These are phyloP conservation scores for Podarcis muralis DNA, from an alignment of 2,113 vertebrate species.

Conservation along the genomic window DNA sequence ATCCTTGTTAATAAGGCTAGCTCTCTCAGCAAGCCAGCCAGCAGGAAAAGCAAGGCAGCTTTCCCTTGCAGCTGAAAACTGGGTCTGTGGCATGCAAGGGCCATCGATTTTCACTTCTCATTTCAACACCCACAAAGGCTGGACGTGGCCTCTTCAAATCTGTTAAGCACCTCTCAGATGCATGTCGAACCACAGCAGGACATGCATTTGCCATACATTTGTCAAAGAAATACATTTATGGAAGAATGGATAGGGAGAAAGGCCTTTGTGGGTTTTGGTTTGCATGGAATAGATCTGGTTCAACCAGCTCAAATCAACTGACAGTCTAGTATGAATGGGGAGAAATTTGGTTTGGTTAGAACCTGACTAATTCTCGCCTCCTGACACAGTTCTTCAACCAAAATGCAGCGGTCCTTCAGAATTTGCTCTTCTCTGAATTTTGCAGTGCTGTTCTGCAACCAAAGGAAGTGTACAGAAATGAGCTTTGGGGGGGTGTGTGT, in stretches of 20 bases:
- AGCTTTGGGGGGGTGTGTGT: no score
- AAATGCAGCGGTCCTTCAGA: no score
- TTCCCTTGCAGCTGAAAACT: not conserved
- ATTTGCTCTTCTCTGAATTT: no score
- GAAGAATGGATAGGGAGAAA: not conserved
- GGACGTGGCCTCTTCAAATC: conserved; percentile 25
- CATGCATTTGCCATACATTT: conserved; percentile 7
- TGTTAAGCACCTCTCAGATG: not conserved
- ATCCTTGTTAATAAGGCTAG: conserved; percentile 60
- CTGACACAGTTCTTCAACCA: no score
- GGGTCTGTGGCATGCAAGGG: not conserved
- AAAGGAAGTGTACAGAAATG: no score
- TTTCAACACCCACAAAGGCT: conserved; percentile 32
- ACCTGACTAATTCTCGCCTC: no score
- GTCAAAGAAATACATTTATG: not conserved
- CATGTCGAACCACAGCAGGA: not conserved
- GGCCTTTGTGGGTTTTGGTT: not conserved
- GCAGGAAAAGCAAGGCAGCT: conserved; percentile 21
- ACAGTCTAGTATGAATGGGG: no score
- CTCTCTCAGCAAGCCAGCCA: not conserved
- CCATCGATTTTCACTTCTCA: not conserved
- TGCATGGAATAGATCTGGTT: not conserved
- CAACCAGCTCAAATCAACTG: not conserved
- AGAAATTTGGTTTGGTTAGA: no score
- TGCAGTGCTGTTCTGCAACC: no score